These are phyloP conservation scores for Petrocephalus schoutedeni DNA, from an alignment of 2,797 vertebrate genomes.

Conservation along the genomic window DNA sequence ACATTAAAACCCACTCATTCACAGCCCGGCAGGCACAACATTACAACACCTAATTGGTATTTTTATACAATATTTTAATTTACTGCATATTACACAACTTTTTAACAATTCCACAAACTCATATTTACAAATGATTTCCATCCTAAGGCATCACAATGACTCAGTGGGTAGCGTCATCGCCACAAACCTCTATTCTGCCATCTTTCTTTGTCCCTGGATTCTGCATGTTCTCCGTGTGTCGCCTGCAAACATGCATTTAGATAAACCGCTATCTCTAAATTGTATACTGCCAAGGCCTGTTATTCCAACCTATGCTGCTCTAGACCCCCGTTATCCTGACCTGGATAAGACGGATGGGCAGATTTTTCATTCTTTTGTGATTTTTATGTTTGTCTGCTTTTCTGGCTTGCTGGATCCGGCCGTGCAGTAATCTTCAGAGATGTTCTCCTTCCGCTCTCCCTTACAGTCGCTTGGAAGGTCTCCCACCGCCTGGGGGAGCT, in stretches of 20 bases:
- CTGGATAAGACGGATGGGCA: background rate
- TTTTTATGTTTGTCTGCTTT: background rate
- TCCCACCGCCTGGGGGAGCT: background rate
- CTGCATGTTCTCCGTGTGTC: too few relatives aligned
- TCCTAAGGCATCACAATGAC: background rate
- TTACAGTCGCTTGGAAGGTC: background rate
- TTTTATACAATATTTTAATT: background rate
- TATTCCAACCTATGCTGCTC: too few relatives aligned
- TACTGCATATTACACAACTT: background rate
- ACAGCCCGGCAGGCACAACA: background rate
- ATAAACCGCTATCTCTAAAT: too few relatives aligned
- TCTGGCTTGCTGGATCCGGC: background rate
- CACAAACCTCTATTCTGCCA: background rate
- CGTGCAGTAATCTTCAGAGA: background rate
- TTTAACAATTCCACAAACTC: background rate
- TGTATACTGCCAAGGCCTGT: too few relatives aligned
- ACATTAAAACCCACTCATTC: background rate
- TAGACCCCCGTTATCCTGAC: background rate
- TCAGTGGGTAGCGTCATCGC: background rate
- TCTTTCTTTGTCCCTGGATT: too few relatives aligned
- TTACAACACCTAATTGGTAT: background rate
- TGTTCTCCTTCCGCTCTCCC: background rate
- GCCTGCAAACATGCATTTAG: too few relatives aligned
- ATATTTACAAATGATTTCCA: background rate
- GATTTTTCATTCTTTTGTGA: slow-evolving; percentile 1